Evolutionary conservation across 1,140 invertebrate species (phyloP), one percentile per base, ranked within the genome.

Genomic region (Drosophila serrata): DNA sequence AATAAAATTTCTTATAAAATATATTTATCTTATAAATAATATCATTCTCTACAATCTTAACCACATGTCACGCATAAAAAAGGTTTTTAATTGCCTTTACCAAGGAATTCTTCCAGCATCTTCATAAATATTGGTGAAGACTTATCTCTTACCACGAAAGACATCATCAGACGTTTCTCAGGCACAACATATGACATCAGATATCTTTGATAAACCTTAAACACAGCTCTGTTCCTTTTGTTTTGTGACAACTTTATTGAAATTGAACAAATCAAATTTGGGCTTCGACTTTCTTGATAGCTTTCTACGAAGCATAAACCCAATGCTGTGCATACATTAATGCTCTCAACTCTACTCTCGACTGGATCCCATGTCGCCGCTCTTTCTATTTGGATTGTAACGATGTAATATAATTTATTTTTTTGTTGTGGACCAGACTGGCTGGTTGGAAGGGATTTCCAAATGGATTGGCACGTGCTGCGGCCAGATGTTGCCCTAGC

Each of bases 391-490:
- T 60, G 37, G 27, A 11, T 45, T 39, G 31, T 12, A 53, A 46
- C 49, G 37, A 75, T 67, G 70, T 77, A 72, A 77, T 62, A 46
- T 70, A 65, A 60, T 80, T 63, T 42, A 63, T 63, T 59, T 77
- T 69, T 55, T 73, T 74, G 58, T 55, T 75, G 24, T 63, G 69
- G 55, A 31, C 53, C 24, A 45, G 45, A 43, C 56, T 45, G 31
- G 22, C 17, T 31, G 31, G 24, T 40, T 48, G 33, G 33, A 60
- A 56, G 43, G 37, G 51, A 56, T 56, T 40, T 69, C 13, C 37
- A 61, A 70, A 55, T 69, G 64, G 48, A 67, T 78, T 78, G 74
- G 82, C 82, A 86, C 82, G 82, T 86, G 82, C 64, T 69, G 74
- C 58, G 61, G 45, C 31, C 63, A 85, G 72, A 80, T 85, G 75